Percentiles rank a stretch among this genome's conserved stretches.
These are phyloP conservation scores for Epistrophe eligans DNA, from an alignment of 2,888 invertebrate species.

Conservation along the genomic window DNA sequence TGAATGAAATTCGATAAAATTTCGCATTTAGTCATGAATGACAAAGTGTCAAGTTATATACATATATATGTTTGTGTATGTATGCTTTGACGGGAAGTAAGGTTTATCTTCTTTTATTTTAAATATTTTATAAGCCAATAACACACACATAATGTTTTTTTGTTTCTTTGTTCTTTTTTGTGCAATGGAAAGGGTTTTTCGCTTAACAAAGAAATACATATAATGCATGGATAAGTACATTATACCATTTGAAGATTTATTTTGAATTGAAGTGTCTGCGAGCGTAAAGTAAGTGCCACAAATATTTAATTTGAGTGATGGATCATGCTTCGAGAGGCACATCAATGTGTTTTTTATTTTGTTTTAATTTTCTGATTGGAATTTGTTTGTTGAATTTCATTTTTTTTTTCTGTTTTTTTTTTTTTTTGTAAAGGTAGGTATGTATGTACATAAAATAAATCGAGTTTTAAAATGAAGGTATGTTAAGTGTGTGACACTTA, in stretches of 20 bases:
- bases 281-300: constrained; percentile 11
- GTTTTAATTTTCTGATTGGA: not conserved
- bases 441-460: not conserved
- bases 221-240: not conserved
- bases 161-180: not conserved
- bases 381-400: constrained; percentile 12
- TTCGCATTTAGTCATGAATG: constrained; percentile 27
- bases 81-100: constrained; percentile 13
- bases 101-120: not conserved
- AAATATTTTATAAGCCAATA: constrained; percentile 31
- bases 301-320: constrained; percentile 36
- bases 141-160: not conserved
- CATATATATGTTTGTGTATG: too few relatives aligned
- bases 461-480: not conserved
- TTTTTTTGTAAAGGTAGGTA: not conserved
- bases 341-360: not conserved
- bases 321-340: constrained; percentile 11
- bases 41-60: constrained; percentile 29
- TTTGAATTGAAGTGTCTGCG: constrained; percentile 37
- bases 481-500: not conserved
- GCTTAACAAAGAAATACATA: constrained; percentile 2
- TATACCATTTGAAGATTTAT: constrained; percentile 1
- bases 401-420: not conserved
- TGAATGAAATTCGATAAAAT: constrained; percentile 31
- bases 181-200: not conserved